Conservation (phyloP, 2,797 vertebrate species). For the Oceanodroma leucorhoa region DNA sequence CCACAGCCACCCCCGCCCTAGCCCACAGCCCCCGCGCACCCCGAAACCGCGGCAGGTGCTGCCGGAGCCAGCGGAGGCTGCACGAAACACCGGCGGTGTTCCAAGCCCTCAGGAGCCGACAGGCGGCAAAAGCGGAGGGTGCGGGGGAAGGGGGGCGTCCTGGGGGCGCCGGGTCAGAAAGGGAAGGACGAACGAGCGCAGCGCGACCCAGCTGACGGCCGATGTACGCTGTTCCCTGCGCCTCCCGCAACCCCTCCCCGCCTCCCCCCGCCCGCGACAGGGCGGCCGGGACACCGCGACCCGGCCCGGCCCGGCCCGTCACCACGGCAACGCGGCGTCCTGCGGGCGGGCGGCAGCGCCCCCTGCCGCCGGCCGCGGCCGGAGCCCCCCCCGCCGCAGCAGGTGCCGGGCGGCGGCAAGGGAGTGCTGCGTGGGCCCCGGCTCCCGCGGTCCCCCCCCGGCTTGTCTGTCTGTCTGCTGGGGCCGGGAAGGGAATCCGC, state of each 20-base stretch:
- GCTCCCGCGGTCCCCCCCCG: neutral
- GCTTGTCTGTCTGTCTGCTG: neutral
- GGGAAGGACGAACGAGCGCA: neutral
- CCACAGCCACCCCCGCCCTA: neutral
- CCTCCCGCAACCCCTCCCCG: neutral
- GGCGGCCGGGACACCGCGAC: neutral
- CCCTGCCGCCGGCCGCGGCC: neutral
- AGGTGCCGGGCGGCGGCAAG: neutral
- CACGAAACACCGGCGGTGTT: neutral
- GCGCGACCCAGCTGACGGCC: neutral
- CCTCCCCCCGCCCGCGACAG: neutral
- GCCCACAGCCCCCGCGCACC: neutral
- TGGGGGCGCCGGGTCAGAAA: too few species aligned
- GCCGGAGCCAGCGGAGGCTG: neutral
- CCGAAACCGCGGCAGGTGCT: neutral
- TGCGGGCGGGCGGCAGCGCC: neutral
- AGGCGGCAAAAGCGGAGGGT: neutral
- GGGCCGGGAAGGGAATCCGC: neutral
- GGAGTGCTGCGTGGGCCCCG: accelerated
- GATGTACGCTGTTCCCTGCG: too few species aligned
- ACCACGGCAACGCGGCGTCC: neutral
- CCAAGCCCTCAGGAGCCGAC: neutral
- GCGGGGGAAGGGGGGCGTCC: too few species aligned
- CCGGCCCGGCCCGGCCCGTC: neutral
- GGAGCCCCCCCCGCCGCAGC: neutral